Evolutionary conservation across 2,888 invertebrate species (phyloP).

Genomic region (Dioctria rufipes): DNA sequence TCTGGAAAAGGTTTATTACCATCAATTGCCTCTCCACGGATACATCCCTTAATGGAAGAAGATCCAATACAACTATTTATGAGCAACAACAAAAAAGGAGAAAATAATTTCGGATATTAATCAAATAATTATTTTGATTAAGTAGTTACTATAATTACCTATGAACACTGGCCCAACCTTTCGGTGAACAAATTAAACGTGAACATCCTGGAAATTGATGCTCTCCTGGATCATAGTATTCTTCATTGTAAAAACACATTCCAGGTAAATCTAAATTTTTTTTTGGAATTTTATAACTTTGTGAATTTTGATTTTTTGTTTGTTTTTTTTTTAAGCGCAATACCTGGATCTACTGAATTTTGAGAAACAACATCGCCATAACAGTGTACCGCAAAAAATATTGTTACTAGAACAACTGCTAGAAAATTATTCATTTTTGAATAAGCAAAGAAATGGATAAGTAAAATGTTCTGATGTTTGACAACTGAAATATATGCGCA

Average conservation of each 20-base stretch:
- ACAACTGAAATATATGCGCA: too few species aligned
- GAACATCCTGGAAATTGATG: slow-evolving; percentile 8
- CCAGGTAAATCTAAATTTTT: slow-evolving; percentile 29
- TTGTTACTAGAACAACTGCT: background rate
- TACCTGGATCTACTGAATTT: slow-evolving; percentile 24
- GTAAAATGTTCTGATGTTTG: too few species aligned
- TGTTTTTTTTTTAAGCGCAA: too few species aligned
- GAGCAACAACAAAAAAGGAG: too few species aligned
- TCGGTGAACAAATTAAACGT: slow-evolving; percentile 30
- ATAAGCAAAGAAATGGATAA: background rate
- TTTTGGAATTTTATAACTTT: background rate
- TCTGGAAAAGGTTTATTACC: slow-evolving; percentile 28
- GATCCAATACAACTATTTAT: background rate
- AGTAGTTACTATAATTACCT: slow-evolving; percentile 2
- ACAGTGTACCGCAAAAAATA: slow-evolving; percentile 10
- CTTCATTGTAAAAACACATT: slow-evolving; percentile 18
- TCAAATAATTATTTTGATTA: background rate
- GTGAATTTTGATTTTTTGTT: background rate
- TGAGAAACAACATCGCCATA: slow-evolving; percentile 14
- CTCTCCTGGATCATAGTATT: slow-evolving; percentile 29
- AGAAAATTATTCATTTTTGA: slow-evolving; percentile 7
- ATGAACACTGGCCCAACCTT: slow-evolving; percentile 43
- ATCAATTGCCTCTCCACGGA: background rate
- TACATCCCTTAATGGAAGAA: background rate
- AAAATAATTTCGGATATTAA: background rate